A percentile compares a stretch with the other conserved stretches of the same genome.
These are phyloP conservation scores for Mechanitis messenoides DNA, from an alignment of 2,888 invertebrate species.

Conservation along the genomic window DNA sequence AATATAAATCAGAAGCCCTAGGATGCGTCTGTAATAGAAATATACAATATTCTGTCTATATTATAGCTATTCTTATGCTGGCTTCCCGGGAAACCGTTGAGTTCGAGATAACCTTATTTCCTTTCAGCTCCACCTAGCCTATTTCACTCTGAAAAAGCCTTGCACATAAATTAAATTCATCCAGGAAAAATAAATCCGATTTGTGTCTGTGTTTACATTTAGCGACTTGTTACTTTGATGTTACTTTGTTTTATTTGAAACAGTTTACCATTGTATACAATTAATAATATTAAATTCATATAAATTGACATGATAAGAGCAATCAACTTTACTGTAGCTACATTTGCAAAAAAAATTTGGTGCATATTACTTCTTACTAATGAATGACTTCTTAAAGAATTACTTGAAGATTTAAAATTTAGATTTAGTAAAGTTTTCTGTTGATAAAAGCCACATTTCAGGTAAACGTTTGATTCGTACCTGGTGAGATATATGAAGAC, in stretches of 20 bases:
- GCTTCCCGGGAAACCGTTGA: conserved; percentile 31
- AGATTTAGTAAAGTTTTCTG: too few relatives aligned
- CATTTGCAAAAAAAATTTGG: too few relatives aligned
- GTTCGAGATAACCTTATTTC: conserved; percentile 48
- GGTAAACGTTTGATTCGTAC: not conserved
- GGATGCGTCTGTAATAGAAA: conserved; percentile 5
- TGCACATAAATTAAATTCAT: conserved; percentile 28
- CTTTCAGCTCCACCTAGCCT: conserved; percentile 31
- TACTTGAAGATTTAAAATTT: too few relatives aligned
- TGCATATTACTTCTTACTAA: too few relatives aligned
- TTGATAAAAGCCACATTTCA: not conserved
- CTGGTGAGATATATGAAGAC: not conserved
- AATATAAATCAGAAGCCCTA: not conserved
- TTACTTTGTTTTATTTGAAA: not conserved
- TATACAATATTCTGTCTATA: not conserved
- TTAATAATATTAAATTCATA: too few relatives aligned
- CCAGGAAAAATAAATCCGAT: conserved; percentile 23
- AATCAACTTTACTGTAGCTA: too few relatives aligned
- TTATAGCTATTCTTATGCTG: conserved; percentile 25
- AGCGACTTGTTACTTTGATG: not conserved
- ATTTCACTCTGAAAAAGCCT: conserved; percentile 28
- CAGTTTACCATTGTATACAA: not conserved
- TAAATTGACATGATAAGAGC: too few relatives aligned
- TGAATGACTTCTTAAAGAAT: too few relatives aligned
- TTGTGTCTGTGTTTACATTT: conserved; percentile 19